Evolutionary conservation across 1,140 invertebrate species (phyloP).

Genomic region (Drosophila melanogaster): Release_6_plus_ISO1_MT NT_033777.3:27033501-27034000

Average conservation of each 20-base stretch:
- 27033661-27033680: slow-evolving; percentile 18
- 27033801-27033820: slow-evolving; percentile 55
- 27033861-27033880: slow-evolving; percentile 1
- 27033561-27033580: slow-evolving; percentile 43
- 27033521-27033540: slow-evolving; percentile 72
- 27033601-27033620: slow-evolving; percentile 1
- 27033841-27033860: slow-evolving; percentile 4
- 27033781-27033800: slow-evolving; percentile 80
- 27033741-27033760: slow-evolving; percentile 73
- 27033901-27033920: slow-evolving; percentile 48
- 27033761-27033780: slow-evolving; percentile 68
- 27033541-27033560: slow-evolving; percentile 57
- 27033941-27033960: slow-evolving; percentile 47
- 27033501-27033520: slow-evolving; percentile 66
- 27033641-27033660: slow-evolving; percentile 26
- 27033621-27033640: slow-evolving; percentile 29
- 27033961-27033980: slow-evolving; percentile 26
- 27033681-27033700: slow-evolving; percentile 63
- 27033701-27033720: slow-evolving; percentile 41
- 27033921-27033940: slow-evolving; percentile 57
- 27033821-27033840: slow-evolving; percentile 42
- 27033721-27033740: slow-evolving; percentile 67
- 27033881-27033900: slow-evolving; percentile 29
- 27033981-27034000: slow-evolving; percentile 44
- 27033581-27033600: slow-evolving; percentile 25